phyloP scores from a whole-genome alignment of 1,140 invertebrate genomes.

The Samia ricini region DNA sequence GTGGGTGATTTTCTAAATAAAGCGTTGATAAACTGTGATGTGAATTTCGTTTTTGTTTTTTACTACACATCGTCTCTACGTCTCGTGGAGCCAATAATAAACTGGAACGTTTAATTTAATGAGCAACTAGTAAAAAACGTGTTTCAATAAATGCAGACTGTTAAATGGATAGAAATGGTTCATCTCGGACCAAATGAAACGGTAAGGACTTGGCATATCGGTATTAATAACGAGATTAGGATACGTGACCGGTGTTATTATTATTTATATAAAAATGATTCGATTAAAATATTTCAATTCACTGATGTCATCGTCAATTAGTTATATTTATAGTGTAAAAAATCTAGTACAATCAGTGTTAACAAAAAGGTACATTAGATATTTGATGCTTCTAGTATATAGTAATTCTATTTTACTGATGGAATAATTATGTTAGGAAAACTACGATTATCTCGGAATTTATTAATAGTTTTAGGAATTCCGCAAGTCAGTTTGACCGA shows the following conservation, averaged over 20 bases:
- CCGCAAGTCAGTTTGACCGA: too few relatives aligned
- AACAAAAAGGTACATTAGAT: neutral
- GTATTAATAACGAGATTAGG: constrained; percentile 65
- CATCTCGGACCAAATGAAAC: constrained; percentile 52
- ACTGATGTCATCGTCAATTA: neutral
- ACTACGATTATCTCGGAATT: too few relatives aligned
- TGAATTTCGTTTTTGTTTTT: constrained; percentile 41
- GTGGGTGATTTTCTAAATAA: constrained; percentile 60
- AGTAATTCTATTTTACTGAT: too few relatives aligned
- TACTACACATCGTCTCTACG: constrained; percentile 23
- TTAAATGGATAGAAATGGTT: constrained; percentile 73
- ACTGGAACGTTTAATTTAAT: neutral
- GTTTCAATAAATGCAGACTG: constrained; percentile 58
- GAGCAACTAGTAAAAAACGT: neutral
- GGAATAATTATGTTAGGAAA: too few relatives aligned
- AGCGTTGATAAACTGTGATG: constrained; percentile 47
- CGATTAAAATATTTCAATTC: neutral
- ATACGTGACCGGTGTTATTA: constrained; percentile 7
- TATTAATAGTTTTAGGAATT: too few relatives aligned
- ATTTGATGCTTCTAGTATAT: neutral
- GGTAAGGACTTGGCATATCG: constrained; percentile 56
- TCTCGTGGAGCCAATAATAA: neutral
- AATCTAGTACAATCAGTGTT: neutral
- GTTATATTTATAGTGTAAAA: neutral
- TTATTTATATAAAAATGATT: neutral